phyloP scores from a whole-genome alignment of 1,140 invertebrate genomes.

The Triops longicaudatus region DNA sequence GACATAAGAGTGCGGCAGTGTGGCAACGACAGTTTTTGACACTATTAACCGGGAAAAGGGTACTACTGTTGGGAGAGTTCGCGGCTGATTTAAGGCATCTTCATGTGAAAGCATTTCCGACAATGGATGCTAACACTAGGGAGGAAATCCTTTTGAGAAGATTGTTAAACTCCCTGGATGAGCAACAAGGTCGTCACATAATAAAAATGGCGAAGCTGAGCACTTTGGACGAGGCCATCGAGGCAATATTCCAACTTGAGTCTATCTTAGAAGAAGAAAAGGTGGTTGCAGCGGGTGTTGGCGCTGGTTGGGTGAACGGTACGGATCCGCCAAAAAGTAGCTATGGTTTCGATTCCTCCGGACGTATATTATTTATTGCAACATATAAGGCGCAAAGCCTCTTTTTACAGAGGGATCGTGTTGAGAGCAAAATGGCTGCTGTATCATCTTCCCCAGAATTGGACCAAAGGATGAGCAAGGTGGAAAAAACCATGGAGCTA shows the following conservation, averaged over 20 bases:
- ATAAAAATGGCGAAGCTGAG: background rate
- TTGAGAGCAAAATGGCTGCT: background rate
- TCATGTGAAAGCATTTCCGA: background rate
- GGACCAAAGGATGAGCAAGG: background rate
- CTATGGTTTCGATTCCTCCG: background rate
- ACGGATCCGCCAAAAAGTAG: background rate
- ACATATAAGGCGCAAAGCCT: too few species aligned
- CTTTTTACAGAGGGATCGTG: too few species aligned
- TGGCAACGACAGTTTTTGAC: too few species aligned
- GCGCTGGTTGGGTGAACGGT: background rate
- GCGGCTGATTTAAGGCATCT: background rate
- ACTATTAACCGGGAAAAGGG: too few species aligned
- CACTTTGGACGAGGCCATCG: background rate
- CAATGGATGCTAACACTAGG: background rate
- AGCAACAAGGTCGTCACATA: background rate
- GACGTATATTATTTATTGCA: too few species aligned
- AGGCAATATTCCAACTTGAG: background rate
- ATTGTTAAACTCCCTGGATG: background rate
- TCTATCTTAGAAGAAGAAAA: background rate
- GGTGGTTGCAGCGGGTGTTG: background rate
- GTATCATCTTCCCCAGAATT: background rate
- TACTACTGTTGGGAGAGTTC: too few species aligned
- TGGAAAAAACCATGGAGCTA: background rate
- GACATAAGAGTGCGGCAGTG: background rate
- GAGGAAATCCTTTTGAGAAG: background rate